Evolutionary conservation across 2,797 vertebrate species (phyloP).

Genomic region (Anableps anableps): DNA sequence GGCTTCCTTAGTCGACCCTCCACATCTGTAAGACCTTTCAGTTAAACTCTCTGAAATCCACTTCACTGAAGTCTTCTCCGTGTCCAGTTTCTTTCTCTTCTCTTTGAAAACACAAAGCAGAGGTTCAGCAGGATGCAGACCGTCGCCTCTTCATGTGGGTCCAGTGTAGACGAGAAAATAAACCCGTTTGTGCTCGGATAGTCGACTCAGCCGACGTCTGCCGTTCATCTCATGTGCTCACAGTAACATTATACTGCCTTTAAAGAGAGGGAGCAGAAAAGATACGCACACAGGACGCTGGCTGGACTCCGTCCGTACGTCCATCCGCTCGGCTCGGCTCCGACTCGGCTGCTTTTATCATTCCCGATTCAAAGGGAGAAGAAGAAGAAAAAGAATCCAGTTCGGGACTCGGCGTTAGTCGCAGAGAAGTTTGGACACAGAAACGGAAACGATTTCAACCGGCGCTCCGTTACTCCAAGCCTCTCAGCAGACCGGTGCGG

Average conservation of each 20-base stretch:
- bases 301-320: slow-evolving; percentile 36
- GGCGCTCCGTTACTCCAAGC: slow-evolving; percentile 35
- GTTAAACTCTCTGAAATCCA: not conserved
- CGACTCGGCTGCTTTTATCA: slow-evolving; percentile 57
- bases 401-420: slow-evolving; percentile 37
- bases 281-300: slow-evolving; percentile 10
- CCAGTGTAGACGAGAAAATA: slow-evolving; percentile 62
- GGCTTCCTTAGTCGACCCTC: slow-evolving; percentile 72
- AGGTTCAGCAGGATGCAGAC: slow-evolving; percentile 44
- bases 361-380: slow-evolving; percentile 49
- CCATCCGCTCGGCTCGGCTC: slow-evolving; percentile 45
- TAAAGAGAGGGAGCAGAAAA: slow-evolving; percentile 2
- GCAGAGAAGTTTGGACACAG: slow-evolving; percentile 57
- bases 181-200: slow-evolving; percentile 39
- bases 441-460: slow-evolving; percentile 15
- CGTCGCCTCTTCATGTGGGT: slow-evolving; percentile 62
- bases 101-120: slow-evolving; percentile 51
- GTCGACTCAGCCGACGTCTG: slow-evolving; percentile 52
- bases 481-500: slow-evolving; percentile 43
- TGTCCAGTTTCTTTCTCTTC: slow-evolving; percentile 28
- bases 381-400: slow-evolving; percentile 41
- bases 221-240: slow-evolving; percentile 60
- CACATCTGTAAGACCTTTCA: slow-evolving; percentile 63
- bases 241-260: slow-evolving; percentile 3
- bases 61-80: not conserved